Evolutionary conservation across 64 coral and sea anemone species (phyloP).

Genomic region (Montipora foliosa): DNA sequence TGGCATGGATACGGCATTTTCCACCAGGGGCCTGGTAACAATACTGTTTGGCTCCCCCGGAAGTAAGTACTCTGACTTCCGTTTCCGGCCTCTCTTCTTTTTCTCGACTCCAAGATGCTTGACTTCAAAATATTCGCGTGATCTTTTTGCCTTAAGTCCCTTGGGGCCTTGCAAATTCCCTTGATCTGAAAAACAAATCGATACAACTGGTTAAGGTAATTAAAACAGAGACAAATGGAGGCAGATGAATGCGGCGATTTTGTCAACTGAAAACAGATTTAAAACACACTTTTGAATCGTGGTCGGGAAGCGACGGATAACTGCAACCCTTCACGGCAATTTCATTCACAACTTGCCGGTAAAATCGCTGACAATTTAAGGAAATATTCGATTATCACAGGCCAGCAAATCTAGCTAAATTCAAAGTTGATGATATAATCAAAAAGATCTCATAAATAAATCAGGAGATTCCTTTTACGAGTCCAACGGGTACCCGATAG

Average conservation of each 20-base stretch:
- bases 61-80: constrained; percentile 76
- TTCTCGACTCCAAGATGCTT: constrained; percentile 98
- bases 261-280: not conserved
- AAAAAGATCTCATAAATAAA: not conserved
- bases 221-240: not conserved
- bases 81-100: constrained; percentile 93
- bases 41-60: constrained; percentile 29
- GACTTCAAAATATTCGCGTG: constrained; percentile 97
- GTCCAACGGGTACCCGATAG: not conserved
- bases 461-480: constrained; percentile 7
- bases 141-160: constrained; percentile 97
- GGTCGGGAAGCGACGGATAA: not conserved
- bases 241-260: not conserved
- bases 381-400: not conserved
- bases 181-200: constrained; percentile 82
- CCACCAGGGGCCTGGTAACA: constrained; percentile 17
- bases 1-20: constrained; percentile 38
- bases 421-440: constrained; percentile 38
- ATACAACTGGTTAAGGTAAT: not conserved
- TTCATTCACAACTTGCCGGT: not conserved
- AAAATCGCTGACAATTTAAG: not conserved
- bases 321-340: not conserved
- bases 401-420: constrained; percentile 35
- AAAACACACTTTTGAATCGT: not conserved
- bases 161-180: constrained; percentile 97